Conservation (phyloP, 2,113 vertebrate species). For the Amblyornis subalaris region DNA sequence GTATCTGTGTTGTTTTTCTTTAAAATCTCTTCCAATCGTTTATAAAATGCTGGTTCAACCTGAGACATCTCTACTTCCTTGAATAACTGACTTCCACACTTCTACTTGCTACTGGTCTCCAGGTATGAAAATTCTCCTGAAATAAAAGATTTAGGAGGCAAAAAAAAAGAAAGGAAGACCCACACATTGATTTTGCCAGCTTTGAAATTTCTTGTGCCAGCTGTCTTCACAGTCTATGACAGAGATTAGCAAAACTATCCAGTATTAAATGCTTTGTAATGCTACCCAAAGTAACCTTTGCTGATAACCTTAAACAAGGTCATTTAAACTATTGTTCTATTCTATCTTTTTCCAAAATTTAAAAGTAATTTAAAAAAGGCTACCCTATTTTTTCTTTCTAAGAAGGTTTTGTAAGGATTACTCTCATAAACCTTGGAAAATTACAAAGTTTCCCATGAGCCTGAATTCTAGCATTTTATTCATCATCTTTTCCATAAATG, state of each 20-base stretch:
- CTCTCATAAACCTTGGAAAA: neutral
- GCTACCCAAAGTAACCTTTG: neutral
- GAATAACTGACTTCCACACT: neutral
- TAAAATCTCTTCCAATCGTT: neutral
- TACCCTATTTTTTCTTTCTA: neutral
- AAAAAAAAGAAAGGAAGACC: neutral
- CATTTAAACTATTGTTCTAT: neutral
- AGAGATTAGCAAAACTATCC: neutral
- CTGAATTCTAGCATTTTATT: neutral
- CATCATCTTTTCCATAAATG: neutral
- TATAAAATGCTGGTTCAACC: neutral
- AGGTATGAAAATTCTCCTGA: neutral
- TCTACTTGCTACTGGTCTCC: neutral
- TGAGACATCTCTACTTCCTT: neutral
- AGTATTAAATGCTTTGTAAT: neutral
- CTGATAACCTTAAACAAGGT: neutral
- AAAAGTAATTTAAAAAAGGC: neutral
- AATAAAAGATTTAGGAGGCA: neutral
- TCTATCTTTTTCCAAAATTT: neutral
- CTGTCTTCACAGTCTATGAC: neutral
- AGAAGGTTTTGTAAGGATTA: neutral
- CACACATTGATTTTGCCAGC: neutral
- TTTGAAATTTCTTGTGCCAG: neutral
- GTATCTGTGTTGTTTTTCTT: neutral
- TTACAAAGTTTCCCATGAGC: neutral